These are phyloP conservation scores for Ciconia stormi DNA, from an alignment of 2,113 vertebrate genomes.

Conservation along the genomic window DNA sequence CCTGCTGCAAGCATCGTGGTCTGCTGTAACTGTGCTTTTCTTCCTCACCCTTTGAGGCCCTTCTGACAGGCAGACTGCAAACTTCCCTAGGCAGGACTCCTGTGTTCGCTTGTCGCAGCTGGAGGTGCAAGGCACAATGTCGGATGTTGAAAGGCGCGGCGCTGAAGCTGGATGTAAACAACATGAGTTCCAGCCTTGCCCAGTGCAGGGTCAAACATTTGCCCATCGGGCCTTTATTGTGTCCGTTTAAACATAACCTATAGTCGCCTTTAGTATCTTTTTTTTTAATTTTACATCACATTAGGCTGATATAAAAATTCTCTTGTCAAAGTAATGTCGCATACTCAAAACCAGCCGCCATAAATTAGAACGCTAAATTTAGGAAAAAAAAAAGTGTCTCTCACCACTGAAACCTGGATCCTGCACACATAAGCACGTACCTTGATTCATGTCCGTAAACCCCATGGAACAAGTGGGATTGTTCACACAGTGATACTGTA, in stretches of 20 bases:
- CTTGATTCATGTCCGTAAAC: rapidly evolving
- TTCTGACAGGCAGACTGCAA: not conserved
- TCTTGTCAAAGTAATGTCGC: not conserved
- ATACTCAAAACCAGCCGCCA: not conserved
- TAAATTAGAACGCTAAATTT: not conserved
- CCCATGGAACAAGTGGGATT: not conserved
- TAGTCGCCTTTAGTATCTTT: rapidly evolving
- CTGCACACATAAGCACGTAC: not conserved
- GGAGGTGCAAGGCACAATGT: not conserved
- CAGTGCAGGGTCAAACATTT: not conserved
- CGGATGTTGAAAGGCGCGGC: rapidly evolving
- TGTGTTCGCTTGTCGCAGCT: not conserved
- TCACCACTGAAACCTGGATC: not conserved
- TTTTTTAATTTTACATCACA: not conserved
- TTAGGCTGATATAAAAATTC: not conserved
- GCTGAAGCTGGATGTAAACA: not conserved
- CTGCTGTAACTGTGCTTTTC: not conserved
- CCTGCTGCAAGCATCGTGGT: not conserved
- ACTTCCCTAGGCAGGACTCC: not conserved
- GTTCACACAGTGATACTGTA: not conserved
- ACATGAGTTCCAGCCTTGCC: not conserved
- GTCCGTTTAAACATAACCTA: not conserved
- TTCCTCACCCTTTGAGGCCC: not conserved
- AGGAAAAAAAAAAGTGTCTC: not conserved
- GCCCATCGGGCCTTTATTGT: not conserved